Base-by-base conservation (phyloP, 2,888 invertebrate genomes). In the Megastigmus dorsalis region DNA sequence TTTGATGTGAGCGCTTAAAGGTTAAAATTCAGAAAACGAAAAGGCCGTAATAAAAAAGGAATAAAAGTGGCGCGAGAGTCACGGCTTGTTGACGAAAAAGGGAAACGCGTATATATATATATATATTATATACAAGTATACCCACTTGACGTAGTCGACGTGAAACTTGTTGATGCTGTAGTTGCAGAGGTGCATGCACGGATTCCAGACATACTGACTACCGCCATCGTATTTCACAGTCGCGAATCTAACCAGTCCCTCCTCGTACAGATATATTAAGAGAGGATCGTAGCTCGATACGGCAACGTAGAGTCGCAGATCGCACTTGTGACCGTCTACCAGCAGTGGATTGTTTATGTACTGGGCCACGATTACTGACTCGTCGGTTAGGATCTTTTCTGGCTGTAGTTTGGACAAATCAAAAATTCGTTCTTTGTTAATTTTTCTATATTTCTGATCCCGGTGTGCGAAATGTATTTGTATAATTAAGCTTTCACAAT, bases 131-230 rank as follows among this genome's bases (percentile, higher is more conserved):
- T n/a, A n/a, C 4, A 23, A 23, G 3, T 62, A 63, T n/a, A 71
- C 94, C 91, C 89, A 97, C 95, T 95, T 96, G 83, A 98, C 94
- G 88, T 98, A 99, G 89, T 97, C 96, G 72, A 96, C 95, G 88
- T 96, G 98, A 86, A 97, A 97, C 89, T 98, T 98, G 89, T 99
- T 98, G 85, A 99, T 96, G 89, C 97, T 97, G 89, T 98, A 99
- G 89, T 99, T 99, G 85, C 98, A 99, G 15, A 99, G 91, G 89
- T 99, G 98, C 95, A 98, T 97, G 89, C 96, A 97, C 0, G 95
- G 96, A 88, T 96, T 97, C 93, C 96, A 97, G 13, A 99, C 91
- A 84, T 97, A 97, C 86, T 97, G 96, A 81, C 95, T 94, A 80
- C 94, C 95, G 83, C 95, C 92, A 84, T 97, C 95, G 88, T 97